A percentile compares a stretch with the other conserved stretches of the same genome.
Evolutionary conservation across 1,140 invertebrate species (phyloP).

Genomic region (Dendrolimus kikuchii): DNA sequence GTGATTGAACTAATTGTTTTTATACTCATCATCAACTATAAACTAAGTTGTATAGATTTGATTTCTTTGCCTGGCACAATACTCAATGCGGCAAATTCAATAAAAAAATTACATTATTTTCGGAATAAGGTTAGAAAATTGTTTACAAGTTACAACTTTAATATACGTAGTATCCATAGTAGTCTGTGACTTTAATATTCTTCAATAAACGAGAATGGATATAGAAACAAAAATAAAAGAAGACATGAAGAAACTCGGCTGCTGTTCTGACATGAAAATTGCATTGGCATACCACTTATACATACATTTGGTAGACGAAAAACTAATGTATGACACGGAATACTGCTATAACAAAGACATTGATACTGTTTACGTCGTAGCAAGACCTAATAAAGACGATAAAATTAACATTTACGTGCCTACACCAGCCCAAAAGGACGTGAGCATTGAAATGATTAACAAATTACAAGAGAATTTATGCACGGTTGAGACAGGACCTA

Average conservation of each 20-base stretch:
- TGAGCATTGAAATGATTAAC: conserved; percentile 42
- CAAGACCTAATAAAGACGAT: conserved; percentile 38
- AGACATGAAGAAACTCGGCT: conserved; percentile 58
- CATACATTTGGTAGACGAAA: conserved; percentile 52
- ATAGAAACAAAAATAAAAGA: conserved; percentile 57
- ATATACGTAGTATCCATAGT: too few relatives aligned
- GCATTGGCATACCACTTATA: conserved; percentile 49
- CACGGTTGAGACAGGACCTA: conserved; percentile 53
- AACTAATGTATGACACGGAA: conserved; percentile 63
- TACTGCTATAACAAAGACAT: conserved; percentile 63
- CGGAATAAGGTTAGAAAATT: too few relatives aligned
- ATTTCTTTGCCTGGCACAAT: too few relatives aligned
- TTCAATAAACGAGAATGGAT: conserved; percentile 31
- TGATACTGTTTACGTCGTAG: conserved; percentile 52
- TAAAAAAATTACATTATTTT: too few relatives aligned
- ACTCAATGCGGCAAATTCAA: too few relatives aligned
- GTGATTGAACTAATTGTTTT: too few relatives aligned
- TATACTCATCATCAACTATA: too few relatives aligned
- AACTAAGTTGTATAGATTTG: too few relatives aligned
- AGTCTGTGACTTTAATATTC: neutral
- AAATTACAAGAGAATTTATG: conserved; percentile 57
- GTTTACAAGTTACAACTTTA: too few relatives aligned
- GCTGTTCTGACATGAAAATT: conserved; percentile 46
- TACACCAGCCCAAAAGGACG: conserved; percentile 32
- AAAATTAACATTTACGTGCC: conserved; percentile 62